Conservation (phyloP, 2,888 invertebrate genomes). For the Microdon myrmicae region DNA sequence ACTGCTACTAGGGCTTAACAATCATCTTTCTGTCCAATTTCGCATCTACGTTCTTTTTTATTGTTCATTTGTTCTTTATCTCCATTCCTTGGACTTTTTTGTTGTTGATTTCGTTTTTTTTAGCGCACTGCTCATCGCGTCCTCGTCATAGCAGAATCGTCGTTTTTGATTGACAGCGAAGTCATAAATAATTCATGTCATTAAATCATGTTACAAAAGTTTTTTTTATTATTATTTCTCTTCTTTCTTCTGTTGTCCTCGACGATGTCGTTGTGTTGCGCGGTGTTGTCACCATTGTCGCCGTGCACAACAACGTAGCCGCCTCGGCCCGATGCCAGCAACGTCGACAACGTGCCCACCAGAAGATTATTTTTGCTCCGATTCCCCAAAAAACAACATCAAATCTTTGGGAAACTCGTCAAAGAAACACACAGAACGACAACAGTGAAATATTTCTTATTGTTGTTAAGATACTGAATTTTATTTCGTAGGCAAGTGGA, state of each 20-base stretch:
- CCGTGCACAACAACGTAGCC: slow-evolving; percentile 4
- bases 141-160: slow-evolving; percentile 67
- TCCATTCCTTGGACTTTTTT: too few relatives aligned
- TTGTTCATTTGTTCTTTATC: too few relatives aligned
- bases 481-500: slow-evolving; percentile 18
- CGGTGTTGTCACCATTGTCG: slow-evolving; percentile 29
- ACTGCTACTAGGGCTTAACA: too few relatives aligned
- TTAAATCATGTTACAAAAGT: slow-evolving; percentile 68
- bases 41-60: too few relatives aligned
- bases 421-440: neutral
- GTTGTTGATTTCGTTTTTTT: too few relatives aligned
- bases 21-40: too few relatives aligned
- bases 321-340: slow-evolving; percentile 3
- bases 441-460: slow-evolving; percentile 42
- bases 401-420: too few relatives aligned
- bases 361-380: slow-evolving; percentile 47
- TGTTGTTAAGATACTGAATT: slow-evolving; percentile 44
- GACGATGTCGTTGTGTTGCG: slow-evolving; percentile 34
- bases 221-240: slow-evolving; percentile 52
- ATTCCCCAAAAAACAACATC: slow-evolving; percentile 40
- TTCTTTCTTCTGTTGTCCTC: slow-evolving; percentile 28
- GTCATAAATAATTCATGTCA: slow-evolving; percentile 68
- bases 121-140: slow-evolving; percentile 52
- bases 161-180: slow-evolving; percentile 68
- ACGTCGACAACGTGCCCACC: slow-evolving; percentile 30